Percentiles rank a stretch among this genome's conserved stretches.
Evolutionary conservation across 1,140 invertebrate species (phyloP).

Genomic region (Calephelis nemesis): DNA sequence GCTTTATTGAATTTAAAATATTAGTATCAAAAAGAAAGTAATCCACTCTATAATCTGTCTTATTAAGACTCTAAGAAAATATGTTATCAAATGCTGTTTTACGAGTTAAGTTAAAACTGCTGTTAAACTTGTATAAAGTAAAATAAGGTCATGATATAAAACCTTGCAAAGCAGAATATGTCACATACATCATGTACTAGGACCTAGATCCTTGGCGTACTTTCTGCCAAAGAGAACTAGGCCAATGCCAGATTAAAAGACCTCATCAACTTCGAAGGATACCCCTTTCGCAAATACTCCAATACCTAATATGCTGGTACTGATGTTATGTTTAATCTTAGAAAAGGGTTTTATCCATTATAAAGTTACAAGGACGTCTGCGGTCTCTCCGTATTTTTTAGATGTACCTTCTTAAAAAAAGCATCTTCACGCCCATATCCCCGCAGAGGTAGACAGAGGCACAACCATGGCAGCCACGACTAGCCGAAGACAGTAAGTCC

Average conservation of each 20-base stretch:
- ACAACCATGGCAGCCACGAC: too few relatives aligned
- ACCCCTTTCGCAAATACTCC: not conserved
- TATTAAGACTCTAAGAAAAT: too few relatives aligned
- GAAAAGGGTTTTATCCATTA: not conserved
- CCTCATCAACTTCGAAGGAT: slow-evolving; percentile 1
- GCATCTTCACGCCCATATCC: too few relatives aligned
- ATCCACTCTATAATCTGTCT: too few relatives aligned
- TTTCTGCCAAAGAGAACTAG: not conserved
- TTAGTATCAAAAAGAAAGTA: too few relatives aligned
- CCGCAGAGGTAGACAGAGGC: too few relatives aligned
- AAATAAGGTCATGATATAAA: not conserved
- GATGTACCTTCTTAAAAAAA: too few relatives aligned
- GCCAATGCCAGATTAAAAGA: slow-evolving; percentile 3
- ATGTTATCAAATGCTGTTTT: too few relatives aligned
- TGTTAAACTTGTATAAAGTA: not conserved
- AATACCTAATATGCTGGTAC: not conserved
- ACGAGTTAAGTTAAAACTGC: too few relatives aligned
- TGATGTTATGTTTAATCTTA: not conserved
- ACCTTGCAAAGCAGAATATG: not conserved
- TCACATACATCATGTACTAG: not conserved
- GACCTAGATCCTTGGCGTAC: not conserved
- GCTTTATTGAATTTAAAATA: too few relatives aligned
- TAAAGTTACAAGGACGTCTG: not conserved
- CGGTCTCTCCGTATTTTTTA: not conserved
- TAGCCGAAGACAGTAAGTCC: too few relatives aligned